A percentile compares a stretch with the other conserved stretches of the same genome.
phyloP scores from a whole-genome alignment of 1,140 invertebrate genomes.

The Drosophila serrata region DNA sequence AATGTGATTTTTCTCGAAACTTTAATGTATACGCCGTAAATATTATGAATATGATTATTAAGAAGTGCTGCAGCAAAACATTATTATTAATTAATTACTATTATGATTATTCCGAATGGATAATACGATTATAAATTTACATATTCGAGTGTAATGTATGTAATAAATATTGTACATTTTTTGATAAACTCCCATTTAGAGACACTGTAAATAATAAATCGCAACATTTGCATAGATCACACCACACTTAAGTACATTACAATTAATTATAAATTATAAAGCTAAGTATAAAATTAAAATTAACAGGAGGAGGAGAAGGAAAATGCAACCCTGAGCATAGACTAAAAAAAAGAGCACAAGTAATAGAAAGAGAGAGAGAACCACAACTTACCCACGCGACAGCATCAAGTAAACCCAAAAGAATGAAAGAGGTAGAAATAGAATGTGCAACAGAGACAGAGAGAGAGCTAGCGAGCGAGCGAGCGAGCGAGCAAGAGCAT shows the following conservation, averaged over 20 bases:
- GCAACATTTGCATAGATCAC: conserved; percentile 61
- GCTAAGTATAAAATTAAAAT: conserved; percentile 57
- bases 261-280: conserved; percentile 27
- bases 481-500: conserved; percentile 28
- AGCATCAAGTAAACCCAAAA: conserved; percentile 53
- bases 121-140: conserved; percentile 48
- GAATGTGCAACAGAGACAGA: neutral
- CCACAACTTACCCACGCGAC: conserved; percentile 76
- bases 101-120: conserved; percentile 67
- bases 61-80: conserved; percentile 63
- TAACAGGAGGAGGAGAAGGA: conserved; percentile 29
- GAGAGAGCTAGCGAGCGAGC: conserved; percentile 26
- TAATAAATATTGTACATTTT: conserved; percentile 80
- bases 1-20: conserved; percentile 84
- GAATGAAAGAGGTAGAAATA: conserved; percentile 35
- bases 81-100: conserved; percentile 62
- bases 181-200: conserved; percentile 74
- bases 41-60: conserved; percentile 80
- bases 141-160: conserved; percentile 62
- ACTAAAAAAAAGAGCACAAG: conserved; percentile 73
- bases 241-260: conserved; percentile 41
- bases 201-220: conserved; percentile 67
- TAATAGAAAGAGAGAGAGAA: conserved; percentile 14
- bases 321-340: conserved; percentile 80
- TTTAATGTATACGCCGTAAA: conserved; percentile 83